Conservation (phyloP, 2,113 vertebrate species). For the Notothenia rossii region DNA sequence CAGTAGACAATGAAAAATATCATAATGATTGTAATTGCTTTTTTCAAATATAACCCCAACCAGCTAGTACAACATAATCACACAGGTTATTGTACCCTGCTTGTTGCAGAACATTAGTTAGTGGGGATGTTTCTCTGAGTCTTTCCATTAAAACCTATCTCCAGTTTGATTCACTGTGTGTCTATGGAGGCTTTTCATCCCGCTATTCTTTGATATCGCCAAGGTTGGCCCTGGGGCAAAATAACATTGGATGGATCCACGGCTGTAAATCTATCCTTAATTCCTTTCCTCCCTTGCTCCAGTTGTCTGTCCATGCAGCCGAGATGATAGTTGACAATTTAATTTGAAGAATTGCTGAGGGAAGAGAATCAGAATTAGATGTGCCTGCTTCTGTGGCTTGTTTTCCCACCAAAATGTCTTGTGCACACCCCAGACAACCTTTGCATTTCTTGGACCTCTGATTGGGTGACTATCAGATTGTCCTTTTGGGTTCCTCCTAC, state of each 20-base stretch:
- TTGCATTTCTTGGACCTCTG: slow-evolving; percentile 41
- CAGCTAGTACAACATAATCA: not conserved
- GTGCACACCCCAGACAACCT: slow-evolving; percentile 38
- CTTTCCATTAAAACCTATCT: slow-evolving; percentile 45
- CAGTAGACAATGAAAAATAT: no score
- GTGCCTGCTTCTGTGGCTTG: slow-evolving; percentile 40
- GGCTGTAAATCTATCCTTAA: slow-evolving; percentile 64
- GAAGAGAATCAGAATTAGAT: slow-evolving; percentile 63
- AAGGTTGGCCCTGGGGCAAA: slow-evolving; percentile 62
- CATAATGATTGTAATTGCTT: no score
- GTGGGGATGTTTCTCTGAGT: slow-evolving; percentile 32
- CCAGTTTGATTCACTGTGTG: slow-evolving; percentile 61
- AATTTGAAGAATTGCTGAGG: slow-evolving; percentile 65
- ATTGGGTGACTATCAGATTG: slow-evolving; percentile 68
- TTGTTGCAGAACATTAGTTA: slow-evolving; percentile 28
- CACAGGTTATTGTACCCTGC: slow-evolving; percentile 17
- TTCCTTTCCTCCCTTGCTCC: slow-evolving; percentile 39
- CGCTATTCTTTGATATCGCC: slow-evolving; percentile 48
- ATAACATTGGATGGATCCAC: slow-evolving; percentile 56
- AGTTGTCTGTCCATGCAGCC: slow-evolving; percentile 45
- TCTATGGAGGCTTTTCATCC: slow-evolving; percentile 64
- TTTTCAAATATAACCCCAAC: no score
- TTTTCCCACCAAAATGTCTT: slow-evolving; percentile 42
- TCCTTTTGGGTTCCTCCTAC: slow-evolving; percentile 70
- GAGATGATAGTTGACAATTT: slow-evolving; percentile 74